Conservation (phyloP, 2,797 vertebrate genomes). For the Acropternis orthonyx region DNA sequence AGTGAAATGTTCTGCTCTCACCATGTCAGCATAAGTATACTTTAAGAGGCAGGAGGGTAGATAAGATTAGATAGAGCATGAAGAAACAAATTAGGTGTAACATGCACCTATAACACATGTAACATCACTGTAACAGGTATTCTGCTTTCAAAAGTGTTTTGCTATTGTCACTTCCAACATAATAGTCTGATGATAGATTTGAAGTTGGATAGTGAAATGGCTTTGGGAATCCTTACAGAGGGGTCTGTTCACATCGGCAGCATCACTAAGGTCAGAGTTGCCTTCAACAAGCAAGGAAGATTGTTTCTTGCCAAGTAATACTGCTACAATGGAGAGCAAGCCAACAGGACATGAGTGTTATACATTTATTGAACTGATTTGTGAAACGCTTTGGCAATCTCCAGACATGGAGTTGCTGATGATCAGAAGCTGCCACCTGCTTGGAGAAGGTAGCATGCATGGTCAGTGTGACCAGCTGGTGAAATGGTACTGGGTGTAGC, state of each 20-base stretch:
- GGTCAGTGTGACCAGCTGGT: background rate
- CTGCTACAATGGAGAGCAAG: background rate
- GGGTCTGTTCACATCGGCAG: background rate
- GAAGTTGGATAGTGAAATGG: background rate
- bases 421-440: background rate
- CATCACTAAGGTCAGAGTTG: background rate
- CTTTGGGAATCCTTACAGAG: background rate
- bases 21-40: background rate
- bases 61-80: background rate
- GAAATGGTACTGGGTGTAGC: background rate
- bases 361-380: background rate
- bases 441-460: background rate
- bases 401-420: background rate
- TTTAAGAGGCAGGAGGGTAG: background rate
- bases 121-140: background rate
- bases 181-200: background rate
- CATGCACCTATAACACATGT: background rate
- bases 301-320: background rate
- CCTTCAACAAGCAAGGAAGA: background rate
- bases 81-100: background rate
- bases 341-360: rapidly evolving
- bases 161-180: background rate
- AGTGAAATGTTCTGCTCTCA: background rate
- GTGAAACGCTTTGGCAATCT: background rate
- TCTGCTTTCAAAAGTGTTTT: background rate